A percentile compares a stretch with the other conserved stretches of the same genome.
Evolutionary conservation across 1,140 invertebrate species (phyloP).

Genomic region (Nephotettix cincticeps): DNA sequence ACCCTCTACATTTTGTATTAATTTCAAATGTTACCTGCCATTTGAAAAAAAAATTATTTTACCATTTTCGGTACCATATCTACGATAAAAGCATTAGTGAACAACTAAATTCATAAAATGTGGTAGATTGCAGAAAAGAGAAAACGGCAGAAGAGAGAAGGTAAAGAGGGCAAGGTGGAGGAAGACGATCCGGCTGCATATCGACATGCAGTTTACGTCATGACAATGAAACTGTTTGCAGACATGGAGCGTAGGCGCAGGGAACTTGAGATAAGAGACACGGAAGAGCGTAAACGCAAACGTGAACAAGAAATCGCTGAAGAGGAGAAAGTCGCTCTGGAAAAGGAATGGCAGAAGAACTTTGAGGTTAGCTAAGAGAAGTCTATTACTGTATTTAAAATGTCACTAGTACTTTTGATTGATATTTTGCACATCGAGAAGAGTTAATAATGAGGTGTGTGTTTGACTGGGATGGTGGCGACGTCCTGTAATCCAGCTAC

Average conservation of each 20-base stretch:
- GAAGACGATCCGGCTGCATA: constrained; percentile 94
- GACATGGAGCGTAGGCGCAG: constrained; percentile 88
- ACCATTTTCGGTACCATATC: too few relatives aligned
- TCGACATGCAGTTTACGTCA: constrained; percentile 92
- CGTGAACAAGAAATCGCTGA: constrained; percentile 91
- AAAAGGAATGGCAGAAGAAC: constrained; percentile 97
- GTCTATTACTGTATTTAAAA: too few relatives aligned
- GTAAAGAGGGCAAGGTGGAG: constrained; percentile 75
- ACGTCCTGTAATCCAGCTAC: too few relatives aligned
- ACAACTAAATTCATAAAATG: constrained; percentile 5
- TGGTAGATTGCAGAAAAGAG: constrained; percentile 87
- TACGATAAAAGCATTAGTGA: not conserved
- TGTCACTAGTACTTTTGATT: too few relatives aligned
- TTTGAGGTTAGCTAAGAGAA: constrained; percentile 92
- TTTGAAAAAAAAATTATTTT: too few relatives aligned
- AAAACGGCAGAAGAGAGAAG: constrained; percentile 94
- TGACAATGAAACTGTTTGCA: constrained; percentile 98
- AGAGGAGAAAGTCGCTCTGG: constrained; percentile 83
- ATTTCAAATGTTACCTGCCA: too few relatives aligned
- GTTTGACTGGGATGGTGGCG: too few relatives aligned
- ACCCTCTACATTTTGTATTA: too few relatives aligned
- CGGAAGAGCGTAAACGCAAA: constrained; percentile 94
- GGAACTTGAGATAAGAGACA: constrained; percentile 82
- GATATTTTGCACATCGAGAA: too few relatives aligned
- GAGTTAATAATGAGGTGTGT: too few relatives aligned